phyloP scores from a whole-genome alignment of 2,888 invertebrate species.

The Saturnia japonica region DNA sequence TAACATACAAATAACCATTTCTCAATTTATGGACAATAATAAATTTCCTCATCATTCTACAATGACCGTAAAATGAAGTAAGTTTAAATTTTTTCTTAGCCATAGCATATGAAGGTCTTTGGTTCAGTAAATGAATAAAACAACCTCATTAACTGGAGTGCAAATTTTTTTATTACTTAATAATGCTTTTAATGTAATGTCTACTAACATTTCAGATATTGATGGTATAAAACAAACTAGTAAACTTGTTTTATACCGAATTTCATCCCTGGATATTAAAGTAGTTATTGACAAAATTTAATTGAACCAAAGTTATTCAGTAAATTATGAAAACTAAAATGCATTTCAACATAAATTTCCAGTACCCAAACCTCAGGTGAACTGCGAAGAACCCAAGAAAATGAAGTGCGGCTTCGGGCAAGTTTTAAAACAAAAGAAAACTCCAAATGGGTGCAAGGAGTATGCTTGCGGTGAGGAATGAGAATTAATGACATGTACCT shows the following conservation, averaged over 20 bases:
- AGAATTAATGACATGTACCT: background rate
- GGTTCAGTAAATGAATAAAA: too few relatives aligned
- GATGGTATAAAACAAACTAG: too few relatives aligned
- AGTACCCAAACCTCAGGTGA: constrained; percentile 79
- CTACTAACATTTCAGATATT: background rate
- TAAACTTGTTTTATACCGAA: background rate
- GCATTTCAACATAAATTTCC: constrained; percentile 25
- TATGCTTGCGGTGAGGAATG: constrained; percentile 85
- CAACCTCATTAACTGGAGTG: too few relatives aligned
- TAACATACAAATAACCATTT: background rate
- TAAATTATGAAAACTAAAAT: background rate
- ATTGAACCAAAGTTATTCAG: background rate
- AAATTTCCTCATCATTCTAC: background rate
- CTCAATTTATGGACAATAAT: background rate
- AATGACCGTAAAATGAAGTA: background rate
- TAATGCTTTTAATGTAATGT: background rate
- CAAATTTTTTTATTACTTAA: background rate
- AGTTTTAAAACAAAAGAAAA: constrained; percentile 84
- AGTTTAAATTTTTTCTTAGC: background rate
- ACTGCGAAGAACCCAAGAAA: constrained; percentile 85
- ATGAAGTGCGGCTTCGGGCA: constrained; percentile 88
- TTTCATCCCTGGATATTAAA: background rate
- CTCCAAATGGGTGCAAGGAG: constrained; percentile 85
- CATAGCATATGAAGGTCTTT: too few relatives aligned
- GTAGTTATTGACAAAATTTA: background rate